Evolutionary conservation across 2,797 vertebrate genomes (phyloP), one percentile per base, ranked within the genome.

Genomic region (Pseudochirops cupreus): DNA sequence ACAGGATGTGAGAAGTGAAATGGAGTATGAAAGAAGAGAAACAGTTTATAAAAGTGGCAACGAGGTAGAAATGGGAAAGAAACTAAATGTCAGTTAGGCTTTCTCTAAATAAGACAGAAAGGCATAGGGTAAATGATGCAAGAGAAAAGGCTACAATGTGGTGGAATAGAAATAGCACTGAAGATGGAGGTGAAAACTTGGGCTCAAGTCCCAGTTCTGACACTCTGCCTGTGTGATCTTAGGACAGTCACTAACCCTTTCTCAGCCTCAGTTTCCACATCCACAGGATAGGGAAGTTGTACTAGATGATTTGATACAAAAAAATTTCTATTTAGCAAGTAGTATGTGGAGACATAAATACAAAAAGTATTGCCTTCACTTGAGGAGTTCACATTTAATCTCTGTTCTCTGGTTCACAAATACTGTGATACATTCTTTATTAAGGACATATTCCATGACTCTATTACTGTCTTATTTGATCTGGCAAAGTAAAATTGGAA

Each of bases 1-100:
- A 26, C 50, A 12, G 4, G 50, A 62, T 62, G 33, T 57, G 24
- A 95, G 1, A 56, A 58, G 56, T 54, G 93, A 96, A 96, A 93
- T 95, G 29, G 97, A 94, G n/a, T 92, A 94, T 91, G 91, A 95
- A 92, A 95, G 89, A 96, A 94, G 91, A 11, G 74, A 92, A 95
- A 92, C 53, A 95, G 74, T 87, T 87, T 87, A 87, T 50, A 87
- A 50, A 87, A 50, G 24, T 59, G 93, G 33, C 74, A 90, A 91
- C 5, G 91, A 56, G 59, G 50, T 90, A 93, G n/a, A 94, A 94
- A 53, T 52, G 31, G 5, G 67, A 46, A 92, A 94, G 74, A 87
- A 97, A 56, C 24, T 39, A 94, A 94, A 54, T 91, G 0, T 24
- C 56, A 50, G 82, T 29, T 50, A 67, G 74, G 62, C 16, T 91